Conservation (phyloP, 2,797 vertebrate genomes). For the Buceros bicornis region DNA sequence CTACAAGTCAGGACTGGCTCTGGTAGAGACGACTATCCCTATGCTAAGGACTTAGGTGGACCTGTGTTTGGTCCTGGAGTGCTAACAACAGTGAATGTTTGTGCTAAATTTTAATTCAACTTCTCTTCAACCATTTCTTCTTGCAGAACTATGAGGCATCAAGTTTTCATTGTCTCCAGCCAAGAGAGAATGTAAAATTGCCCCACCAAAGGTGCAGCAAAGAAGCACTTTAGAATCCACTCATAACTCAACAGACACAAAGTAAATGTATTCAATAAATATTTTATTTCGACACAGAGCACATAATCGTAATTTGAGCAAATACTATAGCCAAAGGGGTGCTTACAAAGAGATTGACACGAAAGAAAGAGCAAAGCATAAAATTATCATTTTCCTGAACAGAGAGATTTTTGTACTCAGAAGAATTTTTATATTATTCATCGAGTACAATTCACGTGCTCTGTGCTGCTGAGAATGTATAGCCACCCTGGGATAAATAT, state of each 20-base stretch:
- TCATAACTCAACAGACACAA: slow-evolving; percentile 17
- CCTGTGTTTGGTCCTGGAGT: background rate
- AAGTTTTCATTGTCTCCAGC: background rate
- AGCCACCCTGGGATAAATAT: background rate
- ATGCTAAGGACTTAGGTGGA: background rate
- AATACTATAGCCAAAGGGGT: slow-evolving; percentile 48
- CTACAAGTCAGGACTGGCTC: background rate
- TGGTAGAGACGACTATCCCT: background rate
- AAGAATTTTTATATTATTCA: background rate
- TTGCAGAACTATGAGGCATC: background rate
- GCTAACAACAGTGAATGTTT: background rate
- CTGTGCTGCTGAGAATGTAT: background rate
- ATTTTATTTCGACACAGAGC: slow-evolving; percentile 60
- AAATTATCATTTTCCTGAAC: slow-evolving; percentile 21
- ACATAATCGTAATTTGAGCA: slow-evolving; percentile 23
- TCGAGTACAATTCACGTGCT: background rate
- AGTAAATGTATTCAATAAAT: slow-evolving; percentile 57
- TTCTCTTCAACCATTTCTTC: background rate
- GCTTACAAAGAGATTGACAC: slow-evolving; percentile 1
- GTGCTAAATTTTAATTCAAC: background rate
- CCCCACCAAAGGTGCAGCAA: slow-evolving; percentile 22
- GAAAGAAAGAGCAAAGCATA: slow-evolving; percentile 18
- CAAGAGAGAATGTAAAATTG: slow-evolving; percentile 6
- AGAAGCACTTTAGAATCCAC: slow-evolving; percentile 7
- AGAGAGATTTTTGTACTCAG: background rate